These are phyloP conservation scores for Dexiosoma caninum DNA, from an alignment of 2,888 invertebrate genomes.

Conservation along the genomic window DNA sequence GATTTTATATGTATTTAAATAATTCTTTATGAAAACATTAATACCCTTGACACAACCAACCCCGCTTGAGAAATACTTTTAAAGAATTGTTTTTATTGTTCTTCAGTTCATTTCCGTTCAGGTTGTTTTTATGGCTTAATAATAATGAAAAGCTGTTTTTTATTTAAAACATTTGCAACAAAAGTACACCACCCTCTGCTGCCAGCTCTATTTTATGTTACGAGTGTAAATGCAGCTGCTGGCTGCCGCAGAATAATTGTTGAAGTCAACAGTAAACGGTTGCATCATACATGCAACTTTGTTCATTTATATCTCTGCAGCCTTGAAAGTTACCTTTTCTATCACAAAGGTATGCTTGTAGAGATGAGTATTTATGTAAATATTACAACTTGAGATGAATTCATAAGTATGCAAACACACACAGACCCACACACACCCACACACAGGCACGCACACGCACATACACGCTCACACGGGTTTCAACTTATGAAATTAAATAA, in stretches of 20 bases:
- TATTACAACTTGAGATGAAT: constrained; percentile 4
- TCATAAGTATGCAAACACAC: neutral
- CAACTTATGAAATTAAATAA: neutral
- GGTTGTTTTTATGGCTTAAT: constrained; percentile 57
- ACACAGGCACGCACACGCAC: neutral
- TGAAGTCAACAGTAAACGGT: neutral
- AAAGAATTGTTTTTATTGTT: too few relatives aligned
- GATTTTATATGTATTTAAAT: too few relatives aligned
- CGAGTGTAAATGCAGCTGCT: neutral
- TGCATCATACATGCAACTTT: neutral
- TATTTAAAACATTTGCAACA: neutral
- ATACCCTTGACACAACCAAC: too few relatives aligned
- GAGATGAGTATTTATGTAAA: constrained; percentile 3
- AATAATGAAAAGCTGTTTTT: constrained; percentile 32
- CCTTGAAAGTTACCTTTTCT: constrained; percentile 24
- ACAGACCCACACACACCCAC: neutral
- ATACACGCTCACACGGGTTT: neutral
- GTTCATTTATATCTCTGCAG: neutral
- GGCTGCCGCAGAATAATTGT: neutral
- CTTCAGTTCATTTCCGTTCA: too few relatives aligned
- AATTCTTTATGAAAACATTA: too few relatives aligned
- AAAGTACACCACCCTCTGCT: neutral
- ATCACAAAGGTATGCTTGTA: neutral
- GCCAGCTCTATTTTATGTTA: neutral
- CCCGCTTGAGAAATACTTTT: too few relatives aligned